phyloP scores from a whole-genome alignment of 64 coral and sea anemone genomes.

The Pocillopora verrucosa region DNA sequence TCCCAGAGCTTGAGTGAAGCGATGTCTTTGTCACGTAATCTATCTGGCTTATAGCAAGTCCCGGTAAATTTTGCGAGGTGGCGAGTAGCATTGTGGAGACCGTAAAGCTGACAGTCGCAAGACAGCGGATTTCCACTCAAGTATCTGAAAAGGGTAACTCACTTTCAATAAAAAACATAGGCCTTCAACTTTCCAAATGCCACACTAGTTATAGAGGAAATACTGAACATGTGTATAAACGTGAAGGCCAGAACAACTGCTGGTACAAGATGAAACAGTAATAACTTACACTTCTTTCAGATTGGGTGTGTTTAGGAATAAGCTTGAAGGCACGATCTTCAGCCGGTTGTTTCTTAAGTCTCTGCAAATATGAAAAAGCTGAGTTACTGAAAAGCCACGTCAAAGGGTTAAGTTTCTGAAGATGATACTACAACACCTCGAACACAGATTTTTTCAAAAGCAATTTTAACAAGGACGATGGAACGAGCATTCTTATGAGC shows the following conservation, averaged over 20 bases:
- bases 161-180: neutral
- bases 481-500: too few relatives aligned
- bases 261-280: neutral
- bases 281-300: conserved; percentile 53
- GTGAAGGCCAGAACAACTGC: neutral
- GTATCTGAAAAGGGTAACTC: conserved; percentile 21
- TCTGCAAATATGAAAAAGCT: conserved; percentile 22
- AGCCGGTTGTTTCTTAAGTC: conserved; percentile 52
- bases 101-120: conserved; percentile 76
- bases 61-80: conserved; percentile 56
- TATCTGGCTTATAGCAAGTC: conserved; percentile 52
- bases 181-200: too few relatives aligned
- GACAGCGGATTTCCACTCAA: conserved; percentile 65
- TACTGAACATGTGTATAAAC: too few relatives aligned
- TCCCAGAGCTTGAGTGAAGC: conserved; percentile 69
- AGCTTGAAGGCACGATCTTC: conserved; percentile 15
- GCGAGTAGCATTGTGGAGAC: conserved; percentile 41
- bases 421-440: too few relatives aligned
- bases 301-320: conserved; percentile 13
- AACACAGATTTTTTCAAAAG: too few relatives aligned
- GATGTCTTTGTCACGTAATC: conserved; percentile 43
- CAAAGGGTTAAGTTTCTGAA: too few relatives aligned
- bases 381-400: neutral
- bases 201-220: too few relatives aligned
- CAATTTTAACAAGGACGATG: too few relatives aligned